Base-by-base conservation (phyloP, 2,113 vertebrate genomes). In the Ia io region DNA sequence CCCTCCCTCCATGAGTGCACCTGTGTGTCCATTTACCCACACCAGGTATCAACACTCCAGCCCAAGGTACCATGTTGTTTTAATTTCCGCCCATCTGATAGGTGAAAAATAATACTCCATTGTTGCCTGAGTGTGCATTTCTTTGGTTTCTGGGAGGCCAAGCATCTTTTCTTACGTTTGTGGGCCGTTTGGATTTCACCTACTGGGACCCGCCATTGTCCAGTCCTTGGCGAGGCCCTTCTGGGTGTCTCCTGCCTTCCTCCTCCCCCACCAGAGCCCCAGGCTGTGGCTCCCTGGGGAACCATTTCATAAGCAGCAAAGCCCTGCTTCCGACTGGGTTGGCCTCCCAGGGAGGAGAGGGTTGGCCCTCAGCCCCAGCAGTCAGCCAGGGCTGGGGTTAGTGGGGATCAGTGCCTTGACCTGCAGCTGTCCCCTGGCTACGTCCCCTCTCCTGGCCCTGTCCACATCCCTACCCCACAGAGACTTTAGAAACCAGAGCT, bases 401-500 rank as follows among this genome's bases (percentile, higher is more conserved):
- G n/a, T 25, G 11, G 9, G 10, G 69, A 86, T 42, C 35, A 76
- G 13, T 35, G 51, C 51, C 67, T 35, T 44, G 40, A 44, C 65
- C 53, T 49, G 59, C 9, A 25, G 18, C 5, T 63, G 59, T 28
- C 63, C 61, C 78, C 53, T 56, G 2, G 0, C 78, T 53, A 95
- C 51, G 17, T 35, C 47, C 83, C 40, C 47, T 40, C 59, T 30
- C 73, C 20, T 18, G 69, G 56, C 56, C 42, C 25, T 12, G 6
- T 84, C 51, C 59, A 44, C 42, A 30, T 3, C 44, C 28, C 47
- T 70, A 23, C 30, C 28, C 53, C 70, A 80, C 4, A 6, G 69
- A 90, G 61, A 74, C 37, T 83, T 84, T 42, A 78, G 69, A 96
- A 97, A 82, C 61, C 84, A 85, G 61, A 97, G 84, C 94, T 65